A percentile compares a stretch with the other conserved stretches of the same genome.
Evolutionary conservation across 1,140 invertebrate genomes (phyloP).

Genomic region (Asobara japonica): DNA sequence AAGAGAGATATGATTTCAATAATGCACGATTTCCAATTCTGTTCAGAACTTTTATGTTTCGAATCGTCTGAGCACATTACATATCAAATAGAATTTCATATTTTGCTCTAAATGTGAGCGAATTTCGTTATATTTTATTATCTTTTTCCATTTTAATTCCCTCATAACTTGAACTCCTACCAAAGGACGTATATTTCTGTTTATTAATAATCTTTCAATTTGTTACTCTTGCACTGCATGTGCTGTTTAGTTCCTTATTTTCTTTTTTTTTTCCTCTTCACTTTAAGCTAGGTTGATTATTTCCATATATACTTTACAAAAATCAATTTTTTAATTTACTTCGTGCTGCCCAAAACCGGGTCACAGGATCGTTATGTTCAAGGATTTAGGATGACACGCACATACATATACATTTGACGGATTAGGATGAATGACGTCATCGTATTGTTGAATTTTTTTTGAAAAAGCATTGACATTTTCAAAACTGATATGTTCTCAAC

Average conservation of each 20-base stretch:
- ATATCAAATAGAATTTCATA: not conserved
- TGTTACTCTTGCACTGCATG: constrained; percentile 23
- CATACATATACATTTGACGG: not conserved
- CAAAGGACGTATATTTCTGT: constrained; percentile 45
- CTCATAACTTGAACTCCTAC: constrained; percentile 36
- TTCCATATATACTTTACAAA: constrained; percentile 44
- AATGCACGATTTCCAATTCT: too few relatives aligned
- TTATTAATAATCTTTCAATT: constrained; percentile 20
- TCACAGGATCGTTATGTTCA: constrained; percentile 34
- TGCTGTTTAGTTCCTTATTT: constrained; percentile 23
- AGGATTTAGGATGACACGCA: not conserved
- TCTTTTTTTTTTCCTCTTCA: constrained; percentile 11
- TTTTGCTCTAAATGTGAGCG: not conserved
- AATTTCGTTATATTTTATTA: not conserved
- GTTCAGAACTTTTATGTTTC: too few relatives aligned
- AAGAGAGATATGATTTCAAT: too few relatives aligned
- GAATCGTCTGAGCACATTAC: too few relatives aligned
- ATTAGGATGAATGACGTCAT: not conserved
- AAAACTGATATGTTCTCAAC: constrained; percentile 37
- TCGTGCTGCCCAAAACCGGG: constrained; percentile 28
- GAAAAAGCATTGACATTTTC: constrained; percentile 2
- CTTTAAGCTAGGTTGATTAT: constrained; percentile 42
- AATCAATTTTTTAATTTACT: constrained; percentile 45
- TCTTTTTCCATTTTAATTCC: constrained; percentile 27
- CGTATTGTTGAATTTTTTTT: not conserved